Evolutionary conservation across 2,888 invertebrate genomes (phyloP).

Genomic region (Leptarthrus brevirostris): DNA sequence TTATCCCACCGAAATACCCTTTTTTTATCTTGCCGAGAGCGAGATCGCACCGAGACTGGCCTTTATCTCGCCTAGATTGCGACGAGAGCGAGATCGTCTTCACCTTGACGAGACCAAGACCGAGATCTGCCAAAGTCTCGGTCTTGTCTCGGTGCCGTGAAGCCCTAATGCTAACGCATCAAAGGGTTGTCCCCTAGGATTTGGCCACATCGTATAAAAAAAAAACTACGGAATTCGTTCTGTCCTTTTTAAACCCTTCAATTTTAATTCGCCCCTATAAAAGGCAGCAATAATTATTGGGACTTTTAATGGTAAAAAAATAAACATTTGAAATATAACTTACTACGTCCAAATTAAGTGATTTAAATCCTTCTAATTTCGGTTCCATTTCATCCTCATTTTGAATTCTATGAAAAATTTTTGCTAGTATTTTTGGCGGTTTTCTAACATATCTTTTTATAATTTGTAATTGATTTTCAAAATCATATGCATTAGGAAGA

Average conservation of each 20-base stretch:
- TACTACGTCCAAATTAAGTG: background rate
- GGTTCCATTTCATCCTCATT: background rate
- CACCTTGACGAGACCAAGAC: too few species aligned
- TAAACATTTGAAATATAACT: conserved; percentile 1
- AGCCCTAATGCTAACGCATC: too few species aligned
- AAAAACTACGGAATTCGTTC: background rate
- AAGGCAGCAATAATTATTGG: conserved; percentile 23
- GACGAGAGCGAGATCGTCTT: too few species aligned
- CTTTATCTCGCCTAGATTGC: too few species aligned
- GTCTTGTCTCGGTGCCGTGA: too few species aligned
- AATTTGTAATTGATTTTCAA: conserved; percentile 16
- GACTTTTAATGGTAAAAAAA: conserved; percentile 19
- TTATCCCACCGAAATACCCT: too few species aligned
- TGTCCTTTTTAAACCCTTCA: background rate
- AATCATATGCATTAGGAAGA: conserved; percentile 12
- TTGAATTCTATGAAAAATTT: background rate
- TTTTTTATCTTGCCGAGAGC: too few species aligned
- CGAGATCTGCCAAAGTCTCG: too few species aligned
- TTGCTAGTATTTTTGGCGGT: conserved; percentile 15
- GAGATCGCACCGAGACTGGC: too few species aligned
- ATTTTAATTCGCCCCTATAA: too few species aligned
- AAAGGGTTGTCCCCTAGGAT: too few species aligned
- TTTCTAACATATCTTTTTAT: conserved; percentile 12
- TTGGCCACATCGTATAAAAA: too few species aligned
- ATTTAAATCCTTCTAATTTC: conserved; percentile 1